A percentile compares a stretch with the other conserved stretches of the same genome.
Evolutionary conservation across 1,140 invertebrate genomes (phyloP).

Genomic region (Mizuhopecten yessoensis): DNA sequence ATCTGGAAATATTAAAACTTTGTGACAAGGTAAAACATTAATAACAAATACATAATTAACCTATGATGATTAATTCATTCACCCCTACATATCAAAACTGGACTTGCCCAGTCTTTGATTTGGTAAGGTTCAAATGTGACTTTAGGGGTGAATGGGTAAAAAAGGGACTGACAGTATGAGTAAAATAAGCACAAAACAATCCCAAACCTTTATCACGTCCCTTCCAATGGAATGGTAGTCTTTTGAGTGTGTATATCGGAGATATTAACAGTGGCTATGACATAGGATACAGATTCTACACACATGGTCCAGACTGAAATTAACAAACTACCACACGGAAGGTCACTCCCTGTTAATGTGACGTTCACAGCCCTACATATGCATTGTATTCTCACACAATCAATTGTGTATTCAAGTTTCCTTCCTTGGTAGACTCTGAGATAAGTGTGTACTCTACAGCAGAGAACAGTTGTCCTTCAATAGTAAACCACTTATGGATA

Average conservation of each 20-base stretch:
- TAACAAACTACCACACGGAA: not conserved
- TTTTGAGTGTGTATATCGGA: not conserved
- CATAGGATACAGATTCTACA: not conserved
- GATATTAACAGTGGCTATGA: not conserved
- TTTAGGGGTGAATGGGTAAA: no score
- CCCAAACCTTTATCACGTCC: not conserved
- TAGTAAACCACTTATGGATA: not conserved
- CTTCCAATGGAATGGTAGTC: not conserved
- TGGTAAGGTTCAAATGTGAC: no score
- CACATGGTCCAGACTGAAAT: not conserved
- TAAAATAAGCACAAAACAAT: no score
- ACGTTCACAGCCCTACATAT: not conserved
- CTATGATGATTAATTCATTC: no score
- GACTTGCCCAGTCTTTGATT: no score
- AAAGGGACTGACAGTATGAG: not conserved
- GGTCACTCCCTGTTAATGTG: not conserved
- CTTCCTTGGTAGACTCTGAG: not conserved
- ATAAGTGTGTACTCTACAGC: not conserved
- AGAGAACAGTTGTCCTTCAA: constrained; percentile 1
- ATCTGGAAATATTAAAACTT: no score
- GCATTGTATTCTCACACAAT: not conserved
- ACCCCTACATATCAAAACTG: no score
- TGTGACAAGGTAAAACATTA: no score
- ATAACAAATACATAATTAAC: no score
- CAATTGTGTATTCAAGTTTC: constrained; percentile 1